phyloP scores from a whole-genome alignment of 2,113 vertebrate genomes.

The Columba livia region DNA sequence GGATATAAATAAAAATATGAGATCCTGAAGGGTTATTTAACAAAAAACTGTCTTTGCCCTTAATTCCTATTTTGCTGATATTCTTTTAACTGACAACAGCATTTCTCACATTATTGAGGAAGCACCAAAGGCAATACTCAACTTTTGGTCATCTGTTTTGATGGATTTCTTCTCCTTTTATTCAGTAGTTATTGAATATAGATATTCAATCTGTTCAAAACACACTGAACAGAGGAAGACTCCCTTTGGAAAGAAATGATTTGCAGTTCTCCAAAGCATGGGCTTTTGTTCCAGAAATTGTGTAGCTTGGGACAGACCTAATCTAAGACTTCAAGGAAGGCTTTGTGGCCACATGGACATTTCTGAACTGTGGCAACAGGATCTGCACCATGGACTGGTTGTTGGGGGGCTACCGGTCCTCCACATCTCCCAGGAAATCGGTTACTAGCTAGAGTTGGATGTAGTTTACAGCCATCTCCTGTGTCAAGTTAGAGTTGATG shows the following conservation, averaged over 20 bases:
- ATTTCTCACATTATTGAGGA: neutral
- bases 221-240: neutral
- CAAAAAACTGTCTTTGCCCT: neutral
- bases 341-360: accelerated
- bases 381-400: neutral
- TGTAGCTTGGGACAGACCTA: accelerated
- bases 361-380: neutral
- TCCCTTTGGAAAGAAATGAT: neutral
- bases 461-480: neutral
- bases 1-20: neutral
- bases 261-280: neutral
- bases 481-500: neutral
- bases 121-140: neutral
- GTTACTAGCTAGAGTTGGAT: neutral
- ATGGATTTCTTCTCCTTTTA: neutral
- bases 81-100: neutral
- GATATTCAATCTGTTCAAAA: neutral
- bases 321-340: neutral
- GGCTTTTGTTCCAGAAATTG: neutral
- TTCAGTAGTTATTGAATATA: neutral
- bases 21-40: neutral
- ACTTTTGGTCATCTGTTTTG: neutral
- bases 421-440: neutral
- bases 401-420: accelerated
- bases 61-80: neutral